Evolutionary conservation across 1,140 invertebrate genomes (phyloP).

Genomic region (Pseudomyrmex pallidus): DNA sequence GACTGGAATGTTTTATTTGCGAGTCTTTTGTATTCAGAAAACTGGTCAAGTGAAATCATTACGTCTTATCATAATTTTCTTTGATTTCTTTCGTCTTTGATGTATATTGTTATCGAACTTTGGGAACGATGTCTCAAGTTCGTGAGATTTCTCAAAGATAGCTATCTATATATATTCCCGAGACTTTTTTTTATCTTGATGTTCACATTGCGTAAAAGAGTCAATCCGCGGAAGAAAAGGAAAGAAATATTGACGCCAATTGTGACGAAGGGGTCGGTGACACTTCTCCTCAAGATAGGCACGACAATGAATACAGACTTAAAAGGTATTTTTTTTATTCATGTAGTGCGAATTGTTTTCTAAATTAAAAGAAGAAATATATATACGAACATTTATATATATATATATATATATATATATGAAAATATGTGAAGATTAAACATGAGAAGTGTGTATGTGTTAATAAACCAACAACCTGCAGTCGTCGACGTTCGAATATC

Average conservation of each 20-base stretch:
- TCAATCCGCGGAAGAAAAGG: conserved; percentile 13
- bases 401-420: too few species aligned
- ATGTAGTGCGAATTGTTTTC: too few species aligned
- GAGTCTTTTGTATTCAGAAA: too few species aligned
- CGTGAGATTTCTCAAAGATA: conserved; percentile 51
- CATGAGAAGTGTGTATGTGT: background rate
- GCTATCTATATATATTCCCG: conserved; percentile 29
- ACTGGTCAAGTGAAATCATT: background rate
- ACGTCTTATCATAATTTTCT: conserved; percentile 26
- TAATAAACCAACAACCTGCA: background rate
- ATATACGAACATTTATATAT: too few species aligned
- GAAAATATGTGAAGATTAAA: too few species aligned
- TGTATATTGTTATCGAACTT: conserved; percentile 29
- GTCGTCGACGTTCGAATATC: background rate
- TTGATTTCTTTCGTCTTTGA: background rate
- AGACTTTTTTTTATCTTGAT: conserved; percentile 40
- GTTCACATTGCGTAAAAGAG: conserved; percentile 51
- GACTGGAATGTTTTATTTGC: too few species aligned
- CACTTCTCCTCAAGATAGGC: background rate
- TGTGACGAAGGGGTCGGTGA: conserved; percentile 46
- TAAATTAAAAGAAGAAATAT: too few species aligned
- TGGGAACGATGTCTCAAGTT: conserved; percentile 15
- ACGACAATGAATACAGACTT: background rate
- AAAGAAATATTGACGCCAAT: conserved; percentile 32
- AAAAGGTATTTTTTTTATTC: background rate